These are phyloP conservation scores for Drosophila funebris DNA, from an alignment of 1,140 invertebrate species.

Conservation along the genomic window DNA sequence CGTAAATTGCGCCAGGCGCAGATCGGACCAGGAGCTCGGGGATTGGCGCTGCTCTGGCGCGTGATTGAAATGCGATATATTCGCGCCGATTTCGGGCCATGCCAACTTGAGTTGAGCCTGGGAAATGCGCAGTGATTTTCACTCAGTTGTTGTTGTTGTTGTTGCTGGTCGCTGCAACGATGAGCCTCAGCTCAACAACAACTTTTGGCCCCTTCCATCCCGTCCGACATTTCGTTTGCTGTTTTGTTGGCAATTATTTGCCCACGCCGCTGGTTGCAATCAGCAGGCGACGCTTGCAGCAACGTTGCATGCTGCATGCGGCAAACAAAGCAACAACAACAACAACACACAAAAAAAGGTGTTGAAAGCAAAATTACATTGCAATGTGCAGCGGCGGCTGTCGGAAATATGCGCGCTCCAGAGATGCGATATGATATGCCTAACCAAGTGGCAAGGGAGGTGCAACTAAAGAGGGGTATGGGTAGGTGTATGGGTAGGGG, in stretches of 20 bases:
- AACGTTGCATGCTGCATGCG: slow-evolving; percentile 53
- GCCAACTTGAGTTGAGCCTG: slow-evolving; percentile 49
- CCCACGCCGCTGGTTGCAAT: slow-evolving; percentile 60
- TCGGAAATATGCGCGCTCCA: slow-evolving; percentile 67
- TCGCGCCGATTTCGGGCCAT: slow-evolving; percentile 77
- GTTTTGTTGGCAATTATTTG: slow-evolving; percentile 73
- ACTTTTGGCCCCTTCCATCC: slow-evolving; percentile 44
- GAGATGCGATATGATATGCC: slow-evolving; percentile 75
- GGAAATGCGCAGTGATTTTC: slow-evolving; percentile 67
- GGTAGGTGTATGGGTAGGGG: neutral
- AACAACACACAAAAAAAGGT: slow-evolving; percentile 59
- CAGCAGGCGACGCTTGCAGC: slow-evolving; percentile 47
- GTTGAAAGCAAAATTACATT: slow-evolving; percentile 82
- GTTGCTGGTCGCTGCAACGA: slow-evolving; percentile 12
- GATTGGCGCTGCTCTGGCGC: slow-evolving; percentile 58
- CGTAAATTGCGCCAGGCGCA: slow-evolving; percentile 67
- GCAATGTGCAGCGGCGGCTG: slow-evolving; percentile 58
- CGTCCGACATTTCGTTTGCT: slow-evolving; percentile 50
- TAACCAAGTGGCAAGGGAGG: slow-evolving; percentile 3
- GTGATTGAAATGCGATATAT: slow-evolving; percentile 82
- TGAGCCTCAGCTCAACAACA: slow-evolving; percentile 22
- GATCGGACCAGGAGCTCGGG: slow-evolving; percentile 39
- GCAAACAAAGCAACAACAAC: slow-evolving; percentile 12
- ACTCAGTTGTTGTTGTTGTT: slow-evolving; percentile 38
- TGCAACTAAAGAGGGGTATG: no score